Evolutionary conservation across 2,797 vertebrate genomes (phyloP), one percentile per base, ranked within the genome.

Genomic region (Alcedo quadribrachys): DNA sequence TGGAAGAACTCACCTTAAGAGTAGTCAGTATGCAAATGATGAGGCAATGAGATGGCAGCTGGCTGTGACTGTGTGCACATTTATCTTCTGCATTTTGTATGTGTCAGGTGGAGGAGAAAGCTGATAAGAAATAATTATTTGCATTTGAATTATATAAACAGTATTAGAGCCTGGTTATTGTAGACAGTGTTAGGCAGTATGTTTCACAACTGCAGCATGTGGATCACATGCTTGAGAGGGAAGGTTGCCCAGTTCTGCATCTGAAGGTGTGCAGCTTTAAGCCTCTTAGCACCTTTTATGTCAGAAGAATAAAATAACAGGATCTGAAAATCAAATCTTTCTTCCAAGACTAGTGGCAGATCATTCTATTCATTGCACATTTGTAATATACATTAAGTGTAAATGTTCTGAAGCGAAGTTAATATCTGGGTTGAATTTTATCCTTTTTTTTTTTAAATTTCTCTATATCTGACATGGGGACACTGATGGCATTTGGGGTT

Each of bases 391-490:
- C 12, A 24, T n/a, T 67, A 71, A 68, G 18, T 77, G 80, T 30
- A 33, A 58, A 10, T 46, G 28, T 60, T 71, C 45, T 42, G 58
- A 81, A 53, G 33, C 15, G 50, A 90, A 85, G 33, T 35, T 30
- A 46, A 80, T 35, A 17, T 28, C n/a, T 51, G 43, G 11, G n/a
- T 90, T 78, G 5, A 37, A 28, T 43, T 81, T 37, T 60, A 4
- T 3, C 0, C 2, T 55, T 35, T 32, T 17, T 21, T 54, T 18
- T 8, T 28, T 35, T 22, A 3, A 37, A 37, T 32, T 27, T 25
- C 19, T 6, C 3, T 0, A 50, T 30, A 17, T 18, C 50, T 2
- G 5, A 3, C 1, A 2, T 12, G 4, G 6, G 18, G 13, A 18
- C 11, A n/a, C n/a, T 53, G 11, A 8, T 42, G 25, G 15, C 11